Percentiles rank a stretch among this genome's conserved stretches.
Conservation (phyloP, 2,113 vertebrate species). For the Bettongia penicillata region DNA sequence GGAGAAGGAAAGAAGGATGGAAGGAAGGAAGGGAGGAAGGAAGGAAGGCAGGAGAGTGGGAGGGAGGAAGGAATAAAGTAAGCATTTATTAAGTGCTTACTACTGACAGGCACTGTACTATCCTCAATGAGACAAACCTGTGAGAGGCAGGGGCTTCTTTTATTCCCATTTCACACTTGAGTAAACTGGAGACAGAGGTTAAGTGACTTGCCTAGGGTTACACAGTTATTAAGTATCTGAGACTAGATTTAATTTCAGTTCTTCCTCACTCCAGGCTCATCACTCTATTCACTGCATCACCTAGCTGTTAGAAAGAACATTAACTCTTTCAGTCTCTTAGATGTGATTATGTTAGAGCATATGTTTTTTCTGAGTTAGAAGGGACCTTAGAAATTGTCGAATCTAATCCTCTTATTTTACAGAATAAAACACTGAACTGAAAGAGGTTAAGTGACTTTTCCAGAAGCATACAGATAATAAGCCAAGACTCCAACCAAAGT, state of each 20-base stretch:
- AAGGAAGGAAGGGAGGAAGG: background rate
- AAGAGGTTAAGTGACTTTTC: background rate
- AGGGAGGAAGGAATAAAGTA: too few relatives aligned
- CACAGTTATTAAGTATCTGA: background rate
- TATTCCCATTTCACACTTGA: background rate
- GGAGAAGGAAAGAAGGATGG: background rate
- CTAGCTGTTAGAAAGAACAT: background rate
- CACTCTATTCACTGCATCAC: background rate
- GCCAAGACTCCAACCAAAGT: background rate
- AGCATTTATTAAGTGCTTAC: too few relatives aligned
- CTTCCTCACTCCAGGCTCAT: background rate
- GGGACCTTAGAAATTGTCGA: background rate
- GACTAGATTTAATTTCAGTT: background rate
- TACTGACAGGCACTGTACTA: too few relatives aligned
- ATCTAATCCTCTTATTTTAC: background rate
- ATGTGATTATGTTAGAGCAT: background rate
- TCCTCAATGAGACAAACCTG: background rate
- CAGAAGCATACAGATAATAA: background rate
- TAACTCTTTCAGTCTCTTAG: background rate
- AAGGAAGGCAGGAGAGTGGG: accelerated
- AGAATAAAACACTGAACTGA: background rate
- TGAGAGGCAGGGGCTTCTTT: background rate
- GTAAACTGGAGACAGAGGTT: background rate
- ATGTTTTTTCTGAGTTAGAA: background rate
- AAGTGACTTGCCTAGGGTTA: background rate